phyloP scores from a whole-genome alignment of 2,797 vertebrate species.

The Taenioides sp. region DNA sequence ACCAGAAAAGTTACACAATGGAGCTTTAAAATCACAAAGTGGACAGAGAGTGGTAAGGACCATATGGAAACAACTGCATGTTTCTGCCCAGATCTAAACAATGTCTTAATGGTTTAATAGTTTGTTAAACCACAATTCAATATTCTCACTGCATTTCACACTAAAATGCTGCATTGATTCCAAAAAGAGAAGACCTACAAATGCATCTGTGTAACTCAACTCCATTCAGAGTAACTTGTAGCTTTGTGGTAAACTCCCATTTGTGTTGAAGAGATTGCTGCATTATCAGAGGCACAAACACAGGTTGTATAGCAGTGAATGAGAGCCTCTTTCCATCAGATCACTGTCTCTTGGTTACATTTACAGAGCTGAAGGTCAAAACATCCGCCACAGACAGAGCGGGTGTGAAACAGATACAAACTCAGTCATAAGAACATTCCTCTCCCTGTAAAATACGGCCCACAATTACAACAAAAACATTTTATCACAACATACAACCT shows the following conservation, averaged over 20 bases:
- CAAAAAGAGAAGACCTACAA: no score
- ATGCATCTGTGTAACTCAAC: not conserved
- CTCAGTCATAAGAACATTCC: constrained; percentile 40
- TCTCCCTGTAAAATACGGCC: constrained; percentile 3
- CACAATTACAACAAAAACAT: no score
- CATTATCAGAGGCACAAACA: constrained; percentile 31
- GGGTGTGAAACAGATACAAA: constrained; percentile 34
- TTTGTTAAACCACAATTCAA: not conserved
- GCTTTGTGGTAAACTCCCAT: not conserved
- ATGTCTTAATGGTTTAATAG: not conserved
- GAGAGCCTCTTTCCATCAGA: constrained; percentile 26
- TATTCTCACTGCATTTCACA: not conserved
- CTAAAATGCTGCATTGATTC: not conserved
- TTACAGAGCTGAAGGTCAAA: constrained; percentile 37
- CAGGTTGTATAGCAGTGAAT: constrained; percentile 22
- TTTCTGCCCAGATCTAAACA: not conserved
- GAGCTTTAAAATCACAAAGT: no score
- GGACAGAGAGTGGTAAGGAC: no score
- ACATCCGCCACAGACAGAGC: constrained; percentile 15
- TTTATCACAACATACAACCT: no score
- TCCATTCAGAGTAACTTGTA: not conserved
- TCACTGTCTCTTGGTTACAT: constrained; percentile 11
- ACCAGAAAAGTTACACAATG: no score
- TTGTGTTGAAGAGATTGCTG: constrained; percentile 3
- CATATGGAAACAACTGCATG: no score